phyloP scores from a whole-genome alignment of 2,888 invertebrate genomes.

The Lottia scabra region DNA sequence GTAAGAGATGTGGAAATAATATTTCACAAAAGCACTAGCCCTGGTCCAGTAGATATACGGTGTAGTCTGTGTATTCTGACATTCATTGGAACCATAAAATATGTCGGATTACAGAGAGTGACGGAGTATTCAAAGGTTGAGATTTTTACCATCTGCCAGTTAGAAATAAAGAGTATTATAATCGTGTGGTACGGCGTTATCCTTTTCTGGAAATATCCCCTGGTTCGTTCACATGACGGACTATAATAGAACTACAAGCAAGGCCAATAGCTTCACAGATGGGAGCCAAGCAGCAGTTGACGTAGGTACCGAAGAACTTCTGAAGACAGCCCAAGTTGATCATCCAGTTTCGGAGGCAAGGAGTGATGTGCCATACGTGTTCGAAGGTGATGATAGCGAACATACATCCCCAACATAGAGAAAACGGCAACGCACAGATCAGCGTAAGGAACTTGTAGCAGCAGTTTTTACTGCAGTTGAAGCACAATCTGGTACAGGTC shows the following conservation, averaged over 20 bases:
- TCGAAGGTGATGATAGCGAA: conserved; percentile 71
- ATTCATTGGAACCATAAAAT: too few species aligned
- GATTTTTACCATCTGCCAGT: too few species aligned
- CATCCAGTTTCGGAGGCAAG: conserved; percentile 76
- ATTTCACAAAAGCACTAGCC: too few species aligned
- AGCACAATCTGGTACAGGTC: conserved; percentile 75
- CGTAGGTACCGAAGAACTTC: conserved; percentile 64
- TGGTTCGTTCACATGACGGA: neutral
- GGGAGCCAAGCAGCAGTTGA: conserved; percentile 75
- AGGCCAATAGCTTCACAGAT: conserved; percentile 73
- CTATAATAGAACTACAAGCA: conserved; percentile 36
- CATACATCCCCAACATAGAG: conserved; percentile 72
- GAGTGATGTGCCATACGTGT: conserved; percentile 81
- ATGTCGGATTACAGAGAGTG: too few species aligned
- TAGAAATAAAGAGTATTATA: too few species aligned
- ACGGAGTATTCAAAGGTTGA: too few species aligned
- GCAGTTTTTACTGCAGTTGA: conserved; percentile 76
- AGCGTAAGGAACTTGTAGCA: conserved; percentile 79
- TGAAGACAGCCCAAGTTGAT: conserved; percentile 70
- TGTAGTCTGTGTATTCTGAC: too few species aligned
- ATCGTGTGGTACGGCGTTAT: too few species aligned
- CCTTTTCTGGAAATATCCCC: too few species aligned
- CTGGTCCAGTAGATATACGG: too few species aligned
- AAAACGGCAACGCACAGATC: conserved; percentile 76
- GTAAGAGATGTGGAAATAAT: too few species aligned